These are phyloP conservation scores for Eulemur coronatus DNA, from an alignment of 2,797 vertebrate species.

Conservation along the genomic window DNA sequence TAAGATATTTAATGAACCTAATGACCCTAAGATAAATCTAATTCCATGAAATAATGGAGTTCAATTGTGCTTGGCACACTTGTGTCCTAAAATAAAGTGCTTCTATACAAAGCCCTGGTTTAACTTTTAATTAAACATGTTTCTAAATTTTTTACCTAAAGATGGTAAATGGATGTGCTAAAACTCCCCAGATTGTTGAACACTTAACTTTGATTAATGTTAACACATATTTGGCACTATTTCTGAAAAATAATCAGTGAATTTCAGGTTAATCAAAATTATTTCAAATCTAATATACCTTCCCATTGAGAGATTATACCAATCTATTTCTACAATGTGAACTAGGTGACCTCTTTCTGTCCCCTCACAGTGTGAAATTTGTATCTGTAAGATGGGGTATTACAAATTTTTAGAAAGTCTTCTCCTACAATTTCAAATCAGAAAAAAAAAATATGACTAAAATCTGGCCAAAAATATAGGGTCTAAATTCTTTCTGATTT, in stretches of 20 bases:
- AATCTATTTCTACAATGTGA: not conserved
- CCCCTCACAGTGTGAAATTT: not conserved
- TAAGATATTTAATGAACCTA: not conserved
- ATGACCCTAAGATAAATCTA: not conserved
- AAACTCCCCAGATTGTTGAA: not conserved
- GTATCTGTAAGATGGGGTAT: not conserved
- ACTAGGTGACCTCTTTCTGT: not conserved
- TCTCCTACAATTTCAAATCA: not conserved
- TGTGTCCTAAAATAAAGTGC: not conserved
- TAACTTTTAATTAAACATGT: slow-evolving; percentile 23
- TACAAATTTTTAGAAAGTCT: not conserved
- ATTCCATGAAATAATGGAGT: not conserved
- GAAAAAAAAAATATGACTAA: slow-evolving; percentile 26
- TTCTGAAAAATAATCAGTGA: slow-evolving; percentile 22
- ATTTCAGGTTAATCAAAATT: slow-evolving; percentile 9
- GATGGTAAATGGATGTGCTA: not conserved
- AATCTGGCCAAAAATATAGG: slow-evolving; percentile 1
- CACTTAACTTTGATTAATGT: not conserved
- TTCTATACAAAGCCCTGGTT: slow-evolving; percentile 6
- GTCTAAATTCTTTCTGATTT: slow-evolving; percentile 10
- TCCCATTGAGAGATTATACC: not conserved
- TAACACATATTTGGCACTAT: not conserved
- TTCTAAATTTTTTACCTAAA: slow-evolving; percentile 18
- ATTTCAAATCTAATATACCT: not conserved
- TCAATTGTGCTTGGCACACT: not conserved